Base-by-base conservation (phyloP, 2,797 vertebrate species). In the Schizothorax lantsangensis region DNA sequence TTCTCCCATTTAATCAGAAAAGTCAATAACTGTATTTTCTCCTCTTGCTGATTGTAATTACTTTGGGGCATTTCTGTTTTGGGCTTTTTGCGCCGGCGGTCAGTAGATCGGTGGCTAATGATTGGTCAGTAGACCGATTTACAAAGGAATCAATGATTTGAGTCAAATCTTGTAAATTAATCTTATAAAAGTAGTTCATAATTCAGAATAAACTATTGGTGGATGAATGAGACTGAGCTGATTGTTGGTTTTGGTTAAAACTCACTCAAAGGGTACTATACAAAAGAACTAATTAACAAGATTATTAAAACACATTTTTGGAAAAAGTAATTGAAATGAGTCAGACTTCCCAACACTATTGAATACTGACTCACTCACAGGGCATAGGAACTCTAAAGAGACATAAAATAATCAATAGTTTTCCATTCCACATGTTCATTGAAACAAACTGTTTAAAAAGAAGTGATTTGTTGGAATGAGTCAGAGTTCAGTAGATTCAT, bases 1-100 rank as follows among this genome's bases (percentile, higher is more conserved):
- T 85, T 79, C 74, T 62, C 3, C 62, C 45, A 54, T 84, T 26
- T 72, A 57, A 72, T 85, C 77, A 72, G 64, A 85, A 84, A 85
- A 30, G 77, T 85, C 84, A 85, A 59, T 47, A 47, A 79, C 47
- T 72, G 64, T 59, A 36, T 57, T 71, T 45, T 80, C 38, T 71
- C 26, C 11, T 79, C 47, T 36, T 45, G 64, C 77, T 79, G 77
- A 69, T 33, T 79, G 66, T 71, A 72, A 85, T 72, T 72, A 85
- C 66, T 33, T 84, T 68, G 8, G 33, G 59, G 15, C 66, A n/a
- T 6, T 79, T 79, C 47, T 59, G 36, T 71, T n/a, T 62, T 72
- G 2, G 43, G 73, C 30, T 68, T 23, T 66, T 33, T 45, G 73
- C 10, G 15, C 62, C 19, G 40, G n/a, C 0, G 77, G 66, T 57